Conservation (phyloP, 1,140 invertebrate genomes). For the Bombus consobrinus region DNA sequence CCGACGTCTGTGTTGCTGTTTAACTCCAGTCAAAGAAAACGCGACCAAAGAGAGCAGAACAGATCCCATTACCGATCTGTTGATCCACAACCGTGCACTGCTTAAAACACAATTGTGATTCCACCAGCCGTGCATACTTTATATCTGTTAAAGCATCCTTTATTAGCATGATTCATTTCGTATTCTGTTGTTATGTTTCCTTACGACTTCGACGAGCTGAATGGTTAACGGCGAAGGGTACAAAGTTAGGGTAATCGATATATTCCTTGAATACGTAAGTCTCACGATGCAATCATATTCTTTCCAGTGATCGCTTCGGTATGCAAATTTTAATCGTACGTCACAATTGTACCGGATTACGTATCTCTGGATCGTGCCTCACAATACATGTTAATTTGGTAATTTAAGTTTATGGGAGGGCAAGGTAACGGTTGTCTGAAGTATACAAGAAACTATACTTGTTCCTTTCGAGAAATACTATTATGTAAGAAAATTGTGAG, state of each 20-base stretch:
- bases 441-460: not conserved
- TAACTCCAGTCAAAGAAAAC: slow-evolving; percentile 2
- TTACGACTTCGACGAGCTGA: not conserved
- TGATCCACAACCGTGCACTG: slow-evolving; percentile 6
- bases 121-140: not conserved
- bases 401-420: not conserved
- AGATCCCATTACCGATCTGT: slow-evolving; percentile 27
- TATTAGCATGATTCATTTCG: slow-evolving; percentile 5
- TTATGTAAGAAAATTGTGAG: too few species aligned
- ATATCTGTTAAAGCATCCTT: not conserved
- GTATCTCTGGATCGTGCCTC: too few species aligned
- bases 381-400: not conserved
- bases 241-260: slow-evolving; percentile 1
- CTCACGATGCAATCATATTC: not conserved
- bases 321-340: not conserved
- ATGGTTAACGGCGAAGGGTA: not conserved
- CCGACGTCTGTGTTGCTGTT: slow-evolving; percentile 7
- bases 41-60: not conserved
- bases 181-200: slow-evolving; percentile 4
- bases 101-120: slow-evolving; percentile 29
- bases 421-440: not conserved
- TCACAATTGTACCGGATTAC: not conserved
- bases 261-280: not conserved
- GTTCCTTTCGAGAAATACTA: not conserved
- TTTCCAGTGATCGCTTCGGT: not conserved